These are phyloP conservation scores for Chrysogorgia sp. DNA, from an alignment of 92 coral and sea anemone genomes.

Conservation along the genomic window DNA sequence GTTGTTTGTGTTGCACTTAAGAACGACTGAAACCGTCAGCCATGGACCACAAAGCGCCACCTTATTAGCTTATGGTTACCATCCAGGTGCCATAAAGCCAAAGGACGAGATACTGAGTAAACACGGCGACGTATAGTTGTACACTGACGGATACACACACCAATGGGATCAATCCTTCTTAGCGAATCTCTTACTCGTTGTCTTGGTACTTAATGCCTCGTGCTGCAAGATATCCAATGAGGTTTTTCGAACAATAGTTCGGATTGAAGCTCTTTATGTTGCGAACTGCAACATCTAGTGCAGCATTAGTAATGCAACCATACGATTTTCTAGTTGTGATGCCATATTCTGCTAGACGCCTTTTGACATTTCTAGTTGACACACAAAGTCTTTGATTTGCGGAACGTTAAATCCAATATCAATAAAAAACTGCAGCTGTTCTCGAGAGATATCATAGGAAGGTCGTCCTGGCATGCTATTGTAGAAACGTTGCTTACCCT, in stretches of 20 bases:
- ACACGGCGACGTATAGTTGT: too few relatives aligned
- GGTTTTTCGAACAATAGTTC: conserved; percentile 53
- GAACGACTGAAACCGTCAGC: too few relatives aligned
- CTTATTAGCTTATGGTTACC: too few relatives aligned
- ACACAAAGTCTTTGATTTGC: conserved; percentile 29
- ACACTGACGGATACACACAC: too few relatives aligned
- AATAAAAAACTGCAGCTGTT: conserved; percentile 15
- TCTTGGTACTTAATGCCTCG: too few relatives aligned
- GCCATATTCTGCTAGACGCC: conserved; percentile 57
- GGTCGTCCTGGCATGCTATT: conserved; percentile 17
- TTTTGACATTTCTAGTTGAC: conserved; percentile 53
- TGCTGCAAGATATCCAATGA: conserved; percentile 54
- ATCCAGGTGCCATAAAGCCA: too few relatives aligned
- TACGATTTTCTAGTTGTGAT: conserved; percentile 53
- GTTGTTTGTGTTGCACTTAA: too few relatives aligned
- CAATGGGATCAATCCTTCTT: too few relatives aligned
- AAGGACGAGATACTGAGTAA: too few relatives aligned
- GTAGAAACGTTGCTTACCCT: not conserved
- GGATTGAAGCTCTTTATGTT: conserved; percentile 40
- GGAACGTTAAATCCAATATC: conserved; percentile 16
- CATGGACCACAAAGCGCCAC: too few relatives aligned
- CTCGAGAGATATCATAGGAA: conserved; percentile 26
- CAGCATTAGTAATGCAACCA: conserved; percentile 44
- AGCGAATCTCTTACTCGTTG: too few relatives aligned
- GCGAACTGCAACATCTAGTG: conserved; percentile 41